Conservation (phyloP, 2,113 vertebrate species). For the Passer montanus region DNA sequence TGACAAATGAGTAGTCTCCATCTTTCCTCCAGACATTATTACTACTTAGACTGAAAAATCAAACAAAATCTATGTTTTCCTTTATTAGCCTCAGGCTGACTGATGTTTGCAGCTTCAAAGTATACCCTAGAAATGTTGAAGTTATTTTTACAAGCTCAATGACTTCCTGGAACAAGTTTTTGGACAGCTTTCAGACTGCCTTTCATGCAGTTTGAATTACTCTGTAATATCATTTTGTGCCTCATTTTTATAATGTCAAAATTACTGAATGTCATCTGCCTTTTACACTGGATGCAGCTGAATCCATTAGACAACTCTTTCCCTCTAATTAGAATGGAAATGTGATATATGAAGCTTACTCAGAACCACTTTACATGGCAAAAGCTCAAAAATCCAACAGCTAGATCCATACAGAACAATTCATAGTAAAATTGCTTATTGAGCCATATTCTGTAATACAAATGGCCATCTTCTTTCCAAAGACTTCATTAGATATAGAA, state of each 20-base stretch:
- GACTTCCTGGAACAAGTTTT: constrained; percentile 27
- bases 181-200: not conserved
- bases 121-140: not conserved
- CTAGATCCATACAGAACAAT: not conserved
- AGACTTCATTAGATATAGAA: not conserved
- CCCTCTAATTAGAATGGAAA: constrained; percentile 18
- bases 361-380: not conserved
- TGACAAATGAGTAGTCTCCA: not conserved
- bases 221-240: not conserved
- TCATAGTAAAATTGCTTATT: not conserved
- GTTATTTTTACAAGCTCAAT: constrained; percentile 8
- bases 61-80: not conserved
- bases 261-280: not conserved
- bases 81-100: not conserved
- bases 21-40: not conserved
- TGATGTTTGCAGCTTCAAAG: not conserved
- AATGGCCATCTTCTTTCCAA: not conserved
- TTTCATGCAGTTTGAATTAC: not conserved
- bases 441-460: not conserved
- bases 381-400: not conserved
- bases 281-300: not conserved
- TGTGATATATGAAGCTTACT: not conserved
- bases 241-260: constrained; percentile 20
- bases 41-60: constrained; percentile 1
- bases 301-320: constrained; percentile 15